Base-by-base conservation (phyloP, 2,888 invertebrate species). In the Acanthococcus lagerstroemiae region DNA sequence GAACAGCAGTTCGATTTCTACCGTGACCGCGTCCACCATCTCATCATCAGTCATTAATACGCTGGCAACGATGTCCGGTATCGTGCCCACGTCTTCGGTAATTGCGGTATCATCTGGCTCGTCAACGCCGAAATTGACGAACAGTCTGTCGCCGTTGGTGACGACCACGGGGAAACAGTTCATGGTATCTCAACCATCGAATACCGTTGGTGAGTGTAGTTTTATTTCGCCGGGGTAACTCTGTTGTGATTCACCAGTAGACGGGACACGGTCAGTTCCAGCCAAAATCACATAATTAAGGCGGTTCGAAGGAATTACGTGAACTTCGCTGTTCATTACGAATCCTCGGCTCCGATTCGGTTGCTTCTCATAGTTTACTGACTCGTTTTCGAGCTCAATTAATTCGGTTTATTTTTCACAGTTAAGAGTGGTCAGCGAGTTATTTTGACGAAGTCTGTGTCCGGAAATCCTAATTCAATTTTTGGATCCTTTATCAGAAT, bases 391-490 rank as follows among this genome's bases (percentile, higher is more conserved):
- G n/a, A 9, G 37, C n/a, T 37, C 12, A 3, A 37, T 37, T 37
- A 37, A 15, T 3, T 37, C n/a, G 37, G n/a, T 37, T 37, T n/a
- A n/a, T 37, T 37, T 15, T 37, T 37, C 3, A n/a, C 37, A 61
- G 61, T 52, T 22, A 61, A 61, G 52, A 61, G 48, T 27, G 61
- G 61, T 15, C 61, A 52, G 52, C 48, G 50, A 30, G 50, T 61
- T 4, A 61, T 61, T 37, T 26, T 61, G 22, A 61, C 48, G 21
- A 61, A 50, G 30, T 61, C 30, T 27, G 52, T 25, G 1, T 26
- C 60, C 22, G 61, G 61, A 21, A 60, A 50, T 60, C 37, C 61
- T 24, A 61, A 27, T 50, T 12, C 52, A 30, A 50, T 46, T 37
- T n/a, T 52, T 30, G 27, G 37, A 37, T 24, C 52, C 24, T 15